Base-by-base conservation (phyloP, 2,797 vertebrate species). In the Alca torda region DNA sequence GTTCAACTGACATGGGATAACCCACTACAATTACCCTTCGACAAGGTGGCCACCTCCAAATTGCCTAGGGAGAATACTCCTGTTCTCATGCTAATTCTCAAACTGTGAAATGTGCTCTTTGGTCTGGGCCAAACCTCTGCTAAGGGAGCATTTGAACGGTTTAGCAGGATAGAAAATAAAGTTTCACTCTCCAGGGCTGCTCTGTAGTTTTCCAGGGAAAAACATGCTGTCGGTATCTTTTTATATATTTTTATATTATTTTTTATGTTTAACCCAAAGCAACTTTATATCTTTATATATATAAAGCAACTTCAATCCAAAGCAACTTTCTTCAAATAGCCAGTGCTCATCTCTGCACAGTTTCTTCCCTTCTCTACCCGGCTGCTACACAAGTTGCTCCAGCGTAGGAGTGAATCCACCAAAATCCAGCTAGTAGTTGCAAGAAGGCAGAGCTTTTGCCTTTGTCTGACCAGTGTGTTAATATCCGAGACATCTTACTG, bases 51-150 rank as follows among this genome's bases (percentile, higher is more conserved):
- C 35, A 9, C 72, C 16, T 60, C 18, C 79, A 61, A 14, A 26
- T 0, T 41, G 30, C 67, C 43, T 18, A 1, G 1, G 0, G 51
- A 10, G 28, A 33, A 8, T 2, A 7, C 4, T 33, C 11, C 13
- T 13, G 0, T 8, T 31, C 7, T 35, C 2, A 1, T 11, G 63
- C 23, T 21, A 7, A 8, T 43, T 50, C 63, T 67, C 67, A 11
- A 1, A 15, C 19, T 14, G 12, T 16, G 35, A 35, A 16, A 6
- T 20, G 23, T 68, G 45, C 30, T 26, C 31, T 41, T 78, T 17
- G 17, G 3, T 37, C 48, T 59, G 30, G 5, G 67, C 35, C 21
- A 31, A 54, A 51, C 17, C 35, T 70, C 56, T 70, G 51, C 25
- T 9, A 7, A 16, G 11, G 24, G 39, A n/a, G 14, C 31, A 15